These are phyloP conservation scores for Melolontha melolontha DNA, from an alignment of 2,888 invertebrate species.

Conservation along the genomic window DNA sequence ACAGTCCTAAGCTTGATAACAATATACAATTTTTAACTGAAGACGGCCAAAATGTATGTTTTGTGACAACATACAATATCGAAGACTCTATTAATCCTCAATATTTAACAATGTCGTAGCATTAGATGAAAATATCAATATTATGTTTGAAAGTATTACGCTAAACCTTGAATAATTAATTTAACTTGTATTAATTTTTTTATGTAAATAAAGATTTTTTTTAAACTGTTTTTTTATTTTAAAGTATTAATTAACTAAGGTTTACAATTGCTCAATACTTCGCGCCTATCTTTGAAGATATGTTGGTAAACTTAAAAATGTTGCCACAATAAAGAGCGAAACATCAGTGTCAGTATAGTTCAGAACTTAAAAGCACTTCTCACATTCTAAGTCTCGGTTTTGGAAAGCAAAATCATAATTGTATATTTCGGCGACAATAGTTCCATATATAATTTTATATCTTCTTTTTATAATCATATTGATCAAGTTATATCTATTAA, in stretches of 20 bases:
- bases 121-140: constrained; percentile 5
- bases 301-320: too few species aligned
- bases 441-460: too few species aligned
- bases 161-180: constrained; percentile 21
- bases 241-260: not conserved
- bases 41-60: constrained; percentile 71
- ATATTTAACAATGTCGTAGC: constrained; percentile 64
- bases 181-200: constrained; percentile 20
- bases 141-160: constrained; percentile 30
- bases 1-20: constrained; percentile 66
- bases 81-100: constrained; percentile 64
- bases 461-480: too few species aligned
- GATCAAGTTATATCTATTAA: too few species aligned
- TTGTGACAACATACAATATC: constrained; percentile 71
- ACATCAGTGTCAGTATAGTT: too few species aligned
- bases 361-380: too few species aligned
- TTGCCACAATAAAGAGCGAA: too few species aligned
- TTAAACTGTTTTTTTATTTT: too few species aligned
- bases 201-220: constrained; percentile 14
- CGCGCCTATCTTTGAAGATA: too few species aligned
- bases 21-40: constrained; percentile 69
- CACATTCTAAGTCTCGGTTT: too few species aligned
- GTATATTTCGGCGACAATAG: too few species aligned
- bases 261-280: not conserved
- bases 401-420: too few species aligned